Evolutionary conservation across 2,113 vertebrate genomes (phyloP).

Genomic region (Gila orcuttii): DNA sequence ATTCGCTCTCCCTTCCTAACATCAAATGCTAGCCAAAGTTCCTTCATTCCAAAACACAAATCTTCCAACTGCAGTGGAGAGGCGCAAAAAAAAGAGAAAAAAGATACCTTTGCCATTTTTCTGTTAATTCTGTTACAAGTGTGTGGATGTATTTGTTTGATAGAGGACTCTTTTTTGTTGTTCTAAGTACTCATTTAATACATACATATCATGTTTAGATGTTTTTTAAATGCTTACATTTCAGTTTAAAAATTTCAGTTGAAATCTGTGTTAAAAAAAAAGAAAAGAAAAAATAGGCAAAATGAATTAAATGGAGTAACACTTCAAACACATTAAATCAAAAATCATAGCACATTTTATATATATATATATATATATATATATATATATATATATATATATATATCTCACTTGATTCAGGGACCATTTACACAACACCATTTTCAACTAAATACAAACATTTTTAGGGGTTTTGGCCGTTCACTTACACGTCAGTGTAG

Average conservation of each 20-base stretch:
- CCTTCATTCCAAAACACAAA: slow-evolving; percentile 75
- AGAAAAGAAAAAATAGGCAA: too few species aligned
- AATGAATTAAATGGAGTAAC: too few species aligned
- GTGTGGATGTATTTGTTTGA: slow-evolving; percentile 60
- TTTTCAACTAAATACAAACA: too few species aligned
- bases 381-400: too few species aligned
- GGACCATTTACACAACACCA: too few species aligned
- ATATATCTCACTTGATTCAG: too few species aligned
- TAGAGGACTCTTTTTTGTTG: slow-evolving; percentile 35
- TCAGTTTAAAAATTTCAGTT: not conserved
- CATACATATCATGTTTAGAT: not conserved
- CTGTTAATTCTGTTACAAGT: slow-evolving; percentile 55
- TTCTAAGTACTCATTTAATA: not conserved
- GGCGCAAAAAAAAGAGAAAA: slow-evolving; percentile 4
- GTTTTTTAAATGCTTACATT: not conserved
- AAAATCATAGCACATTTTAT: too few species aligned
- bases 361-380: too few species aligned
- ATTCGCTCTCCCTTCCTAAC: slow-evolving; percentile 73
- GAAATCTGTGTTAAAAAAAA: too few species aligned
- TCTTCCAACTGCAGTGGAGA: slow-evolving; percentile 68
- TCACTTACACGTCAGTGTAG: too few species aligned
- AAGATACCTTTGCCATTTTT: slow-evolving; percentile 22
- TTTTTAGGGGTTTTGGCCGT: too few species aligned
- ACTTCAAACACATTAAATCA: too few species aligned
- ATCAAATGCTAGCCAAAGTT: slow-evolving; percentile 81